Conservation (phyloP, 1,140 invertebrate species). For the Apolygus lucorum region DNA sequence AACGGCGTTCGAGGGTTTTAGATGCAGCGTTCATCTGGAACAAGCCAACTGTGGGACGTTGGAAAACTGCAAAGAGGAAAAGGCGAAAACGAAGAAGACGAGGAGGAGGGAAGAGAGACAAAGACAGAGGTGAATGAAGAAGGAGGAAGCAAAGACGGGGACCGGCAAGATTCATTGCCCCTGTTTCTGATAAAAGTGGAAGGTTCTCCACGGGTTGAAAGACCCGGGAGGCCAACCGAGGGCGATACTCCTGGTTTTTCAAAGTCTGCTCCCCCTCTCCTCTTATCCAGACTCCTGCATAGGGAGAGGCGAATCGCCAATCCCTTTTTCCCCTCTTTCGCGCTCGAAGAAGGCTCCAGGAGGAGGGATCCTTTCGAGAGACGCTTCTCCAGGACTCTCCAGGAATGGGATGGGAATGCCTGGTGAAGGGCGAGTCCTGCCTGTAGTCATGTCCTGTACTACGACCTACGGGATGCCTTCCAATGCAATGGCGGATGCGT, state of each 20-base stretch:
- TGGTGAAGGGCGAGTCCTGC: neutral
- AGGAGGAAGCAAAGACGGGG: neutral
- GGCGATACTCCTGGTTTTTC: slow-evolving; percentile 22
- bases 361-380: neutral
- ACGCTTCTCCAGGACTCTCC: neutral
- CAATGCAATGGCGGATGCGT: neutral
- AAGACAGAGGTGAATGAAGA: neutral
- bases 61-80: too few relatives aligned
- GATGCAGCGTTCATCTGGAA: too few relatives aligned
- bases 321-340: neutral
- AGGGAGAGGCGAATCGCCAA: too few relatives aligned
- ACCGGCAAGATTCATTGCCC: neutral
- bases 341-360: neutral
- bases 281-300: neutral
- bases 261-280: slow-evolving; percentile 4
- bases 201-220: neutral
- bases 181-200: slow-evolving; percentile 1
- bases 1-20: too few relatives aligned
- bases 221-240: neutral
- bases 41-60: too few relatives aligned
- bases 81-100: too few relatives aligned
- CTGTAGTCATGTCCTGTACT: neutral
- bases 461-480: neutral
- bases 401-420: neutral
- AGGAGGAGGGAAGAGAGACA: neutral